These are phyloP conservation scores for Oedothorax gibbosus DNA, from an alignment of 1,140 invertebrate genomes.

Conservation along the genomic window DNA sequence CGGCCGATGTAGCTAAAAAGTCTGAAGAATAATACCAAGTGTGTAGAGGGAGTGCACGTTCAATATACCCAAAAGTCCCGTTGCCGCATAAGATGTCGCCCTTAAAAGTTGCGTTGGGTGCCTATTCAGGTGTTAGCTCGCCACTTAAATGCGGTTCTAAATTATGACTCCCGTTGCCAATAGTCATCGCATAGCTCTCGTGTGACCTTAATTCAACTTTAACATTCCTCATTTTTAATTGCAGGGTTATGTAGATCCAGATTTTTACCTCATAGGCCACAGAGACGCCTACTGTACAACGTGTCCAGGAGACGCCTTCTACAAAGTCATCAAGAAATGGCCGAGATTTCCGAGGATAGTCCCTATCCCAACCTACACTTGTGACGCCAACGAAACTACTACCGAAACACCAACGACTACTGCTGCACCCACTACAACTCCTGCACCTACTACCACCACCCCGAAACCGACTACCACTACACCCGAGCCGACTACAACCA, in stretches of 20 bases:
- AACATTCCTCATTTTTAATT: not conserved
- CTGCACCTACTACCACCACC: not conserved
- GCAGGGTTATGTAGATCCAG: slow-evolving; percentile 19
- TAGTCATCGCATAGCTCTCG: too few relatives aligned
- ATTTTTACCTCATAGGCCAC: slow-evolving; percentile 54
- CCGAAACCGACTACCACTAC: not conserved
- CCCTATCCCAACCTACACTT: slow-evolving; percentile 45
- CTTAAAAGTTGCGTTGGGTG: too few relatives aligned
- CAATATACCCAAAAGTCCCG: too few relatives aligned
- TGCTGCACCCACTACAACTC: slow-evolving; percentile 1
- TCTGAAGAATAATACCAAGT: too few relatives aligned
- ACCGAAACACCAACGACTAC: slow-evolving; percentile 1
- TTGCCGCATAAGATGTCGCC: too few relatives aligned
- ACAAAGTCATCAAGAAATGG: slow-evolving; percentile 56
- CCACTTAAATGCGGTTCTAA: too few relatives aligned
- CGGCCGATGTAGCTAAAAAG: too few relatives aligned
- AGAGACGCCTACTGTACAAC: slow-evolving; percentile 59
- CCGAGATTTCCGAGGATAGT: slow-evolving; percentile 30
- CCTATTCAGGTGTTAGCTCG: too few relatives aligned
- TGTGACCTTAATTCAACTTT: too few relatives aligned
- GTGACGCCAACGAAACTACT: slow-evolving; percentile 18
- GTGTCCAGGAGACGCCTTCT: slow-evolving; percentile 59
- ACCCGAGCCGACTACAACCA: not conserved
- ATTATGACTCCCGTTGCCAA: too few relatives aligned
- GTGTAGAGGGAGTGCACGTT: too few relatives aligned